phyloP scores from a whole-genome alignment of 2,888 invertebrate genomes.

The Cotesia congregata region DNA sequence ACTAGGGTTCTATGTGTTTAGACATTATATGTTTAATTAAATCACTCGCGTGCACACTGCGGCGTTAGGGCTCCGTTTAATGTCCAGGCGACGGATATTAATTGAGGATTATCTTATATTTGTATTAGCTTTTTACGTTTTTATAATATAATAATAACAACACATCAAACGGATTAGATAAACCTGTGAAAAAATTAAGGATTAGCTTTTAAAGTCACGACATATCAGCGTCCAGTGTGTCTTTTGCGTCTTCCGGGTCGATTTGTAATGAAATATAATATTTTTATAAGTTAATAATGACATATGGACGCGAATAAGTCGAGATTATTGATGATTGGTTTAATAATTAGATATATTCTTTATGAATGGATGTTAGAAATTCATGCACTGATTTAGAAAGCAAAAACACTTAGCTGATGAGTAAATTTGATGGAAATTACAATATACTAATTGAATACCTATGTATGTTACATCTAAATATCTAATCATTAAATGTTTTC shows the following conservation, averaged over 20 bases:
- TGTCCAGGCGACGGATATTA: conserved; percentile 52
- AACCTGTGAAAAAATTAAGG: conserved; percentile 50
- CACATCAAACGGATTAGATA: conserved; percentile 29
- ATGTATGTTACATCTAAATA: neutral
- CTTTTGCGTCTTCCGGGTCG: conserved; percentile 33
- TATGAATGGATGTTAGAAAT: conserved; percentile 18
- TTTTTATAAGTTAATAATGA: conserved; percentile 5
- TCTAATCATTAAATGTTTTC: no score
- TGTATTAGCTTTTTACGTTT: no score
- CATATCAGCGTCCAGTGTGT: conserved; percentile 41
- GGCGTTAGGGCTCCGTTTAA: conserved; percentile 41
- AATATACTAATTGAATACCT: neutral
- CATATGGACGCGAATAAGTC: conserved; percentile 37
- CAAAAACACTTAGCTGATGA: conserved; percentile 23
- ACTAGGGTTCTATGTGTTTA: neutral
- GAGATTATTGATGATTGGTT: neutral
- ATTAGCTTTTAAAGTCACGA: conserved; percentile 15
- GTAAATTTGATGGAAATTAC: neutral
- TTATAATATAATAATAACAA: no score
- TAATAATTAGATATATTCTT: no score
- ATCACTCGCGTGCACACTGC: conserved; percentile 46
- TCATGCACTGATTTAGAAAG: conserved; percentile 31
- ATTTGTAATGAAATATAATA: neutral
- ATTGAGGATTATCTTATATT: conserved; percentile 35
- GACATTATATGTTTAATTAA: neutral